phyloP scores from a whole-genome alignment of 1,140 invertebrate genomes.

The Brachionus rotundiformis region DNA sequence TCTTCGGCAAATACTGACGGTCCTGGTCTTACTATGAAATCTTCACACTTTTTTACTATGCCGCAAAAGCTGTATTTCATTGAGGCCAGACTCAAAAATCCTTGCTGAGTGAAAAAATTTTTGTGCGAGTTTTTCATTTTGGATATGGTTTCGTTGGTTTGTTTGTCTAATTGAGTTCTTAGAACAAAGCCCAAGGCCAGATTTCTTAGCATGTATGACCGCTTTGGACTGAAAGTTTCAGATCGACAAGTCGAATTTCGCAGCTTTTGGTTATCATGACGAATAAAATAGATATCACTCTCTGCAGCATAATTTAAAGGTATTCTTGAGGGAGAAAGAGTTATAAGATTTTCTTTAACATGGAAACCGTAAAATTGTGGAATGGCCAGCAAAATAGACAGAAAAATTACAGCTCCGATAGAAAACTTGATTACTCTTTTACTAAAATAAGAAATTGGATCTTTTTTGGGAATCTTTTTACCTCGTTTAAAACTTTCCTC shows the following conservation, averaged over 20 bases:
- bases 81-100: constrained; percentile 18
- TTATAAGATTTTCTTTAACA: constrained; percentile 19
- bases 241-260: background rate
- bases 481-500: background rate
- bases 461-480: background rate
- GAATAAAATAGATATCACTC: constrained; percentile 8
- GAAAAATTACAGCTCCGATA: background rate
- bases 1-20: background rate
- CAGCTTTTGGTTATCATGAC: background rate
- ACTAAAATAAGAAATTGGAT: background rate
- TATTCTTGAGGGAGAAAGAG: constrained; percentile 2
- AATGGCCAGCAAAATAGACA: background rate
- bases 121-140: constrained; percentile 33
- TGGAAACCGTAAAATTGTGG: constrained; percentile 37
- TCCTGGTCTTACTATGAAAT: background rate
- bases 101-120: constrained; percentile 24
- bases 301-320: background rate
- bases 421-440: background rate
- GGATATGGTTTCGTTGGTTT: background rate
- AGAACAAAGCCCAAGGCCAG: constrained; percentile 28
- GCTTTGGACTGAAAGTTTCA: background rate
- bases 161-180: constrained; percentile 5
- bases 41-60: constrained; percentile 19
- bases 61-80: constrained; percentile 17
- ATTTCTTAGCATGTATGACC: background rate